Percentiles rank a stretch among this genome's conserved stretches.
Evolutionary conservation across 2,797 vertebrate species (phyloP).

Genomic region (Hoplostethus atlanticus): DNA sequence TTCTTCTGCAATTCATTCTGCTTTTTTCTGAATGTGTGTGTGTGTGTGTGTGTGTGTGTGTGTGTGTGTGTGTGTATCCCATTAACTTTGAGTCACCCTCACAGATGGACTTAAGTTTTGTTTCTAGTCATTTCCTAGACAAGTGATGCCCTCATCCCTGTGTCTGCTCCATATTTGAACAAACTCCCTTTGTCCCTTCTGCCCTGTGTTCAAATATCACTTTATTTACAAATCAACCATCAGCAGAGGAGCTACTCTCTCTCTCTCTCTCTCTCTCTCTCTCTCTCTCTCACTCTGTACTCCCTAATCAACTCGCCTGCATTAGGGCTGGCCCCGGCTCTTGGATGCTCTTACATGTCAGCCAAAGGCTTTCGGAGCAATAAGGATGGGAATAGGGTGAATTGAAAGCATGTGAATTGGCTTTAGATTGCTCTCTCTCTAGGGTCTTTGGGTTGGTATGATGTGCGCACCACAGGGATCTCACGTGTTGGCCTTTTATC

Average conservation of each 20-base stretch:
- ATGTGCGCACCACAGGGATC: slow-evolving; percentile 67
- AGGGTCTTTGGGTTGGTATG: slow-evolving; percentile 57
- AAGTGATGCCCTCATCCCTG: background rate
- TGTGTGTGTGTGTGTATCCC: slow-evolving; percentile 3
- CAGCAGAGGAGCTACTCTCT: slow-evolving; percentile 8
- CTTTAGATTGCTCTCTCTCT: slow-evolving; percentile 54
- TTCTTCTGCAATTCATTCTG: slow-evolving; percentile 5
- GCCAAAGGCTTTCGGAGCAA: slow-evolving; percentile 48
- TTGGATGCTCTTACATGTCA: slow-evolving; percentile 17
- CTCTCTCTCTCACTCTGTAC: background rate
- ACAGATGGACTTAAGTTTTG: background rate
- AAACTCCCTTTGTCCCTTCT: background rate
- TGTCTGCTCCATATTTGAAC: background rate
- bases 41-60: slow-evolving; percentile 13
- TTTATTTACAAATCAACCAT: slow-evolving; percentile 43
- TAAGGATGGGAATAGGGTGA: slow-evolving; percentile 58
- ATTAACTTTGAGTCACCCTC: slow-evolving; percentile 2
- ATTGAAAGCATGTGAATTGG: slow-evolving; percentile 77
- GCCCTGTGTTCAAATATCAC: slow-evolving; percentile 15
- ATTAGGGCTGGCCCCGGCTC: slow-evolving; percentile 18
- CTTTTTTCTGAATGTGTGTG: no score
- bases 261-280: background rate
- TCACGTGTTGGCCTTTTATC: slow-evolving; percentile 81
- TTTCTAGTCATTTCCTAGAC: slow-evolving; percentile 4
- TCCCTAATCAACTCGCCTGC: slow-evolving; percentile 19